Evolutionary conservation across 2,888 invertebrate species (phyloP), one percentile per base, ranked within the genome.

Genomic region (Rhimphoctona megacephalus): DNA sequence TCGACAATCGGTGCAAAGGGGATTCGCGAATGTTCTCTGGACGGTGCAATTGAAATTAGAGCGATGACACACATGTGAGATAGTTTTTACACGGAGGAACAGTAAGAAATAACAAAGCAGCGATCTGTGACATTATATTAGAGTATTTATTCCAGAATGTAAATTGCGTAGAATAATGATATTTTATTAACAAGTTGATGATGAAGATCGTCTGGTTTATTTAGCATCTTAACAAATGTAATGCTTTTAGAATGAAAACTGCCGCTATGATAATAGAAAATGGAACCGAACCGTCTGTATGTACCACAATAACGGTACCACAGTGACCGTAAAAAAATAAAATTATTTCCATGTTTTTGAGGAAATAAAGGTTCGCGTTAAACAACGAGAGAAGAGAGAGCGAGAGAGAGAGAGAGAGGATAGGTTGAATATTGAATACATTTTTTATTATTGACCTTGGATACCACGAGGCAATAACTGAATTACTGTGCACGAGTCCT

Each of bases 101-200:
- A 84, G 87, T 85, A 67, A 86, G 87, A 77, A 83, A 85, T 85
- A 89, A 90, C 89, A 91, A 90, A 91, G 91, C 92, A 91, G 91
- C 92, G 90, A 92, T 90, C 92, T 91, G 93, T 92, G 92, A 93
- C 93, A 92, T 91, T 92, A 91, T 90, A 90, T 89, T 91, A 93
- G 91, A 92, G 90, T 93, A 92, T 93, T 93, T 92, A 93, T 92
- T 91, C 88, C 89, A 90, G 89, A 61, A 92, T 90, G 84, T 87
- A 86, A 85, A 83, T 73, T 86, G 85, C 86, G 88, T 90, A 91
- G 90, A 90, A 89, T 86, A 87, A 91, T 89, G 90, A 92, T 92
- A 92, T 92, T 92, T 92, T 92, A 92, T 90, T 90, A 91, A 90
- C 87, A 90, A 90, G 85, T 88, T 85, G 88, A 88, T 87, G 79